phyloP scores from a whole-genome alignment of 2,113 vertebrate species.

The Dasyornis broadbenti region DNA sequence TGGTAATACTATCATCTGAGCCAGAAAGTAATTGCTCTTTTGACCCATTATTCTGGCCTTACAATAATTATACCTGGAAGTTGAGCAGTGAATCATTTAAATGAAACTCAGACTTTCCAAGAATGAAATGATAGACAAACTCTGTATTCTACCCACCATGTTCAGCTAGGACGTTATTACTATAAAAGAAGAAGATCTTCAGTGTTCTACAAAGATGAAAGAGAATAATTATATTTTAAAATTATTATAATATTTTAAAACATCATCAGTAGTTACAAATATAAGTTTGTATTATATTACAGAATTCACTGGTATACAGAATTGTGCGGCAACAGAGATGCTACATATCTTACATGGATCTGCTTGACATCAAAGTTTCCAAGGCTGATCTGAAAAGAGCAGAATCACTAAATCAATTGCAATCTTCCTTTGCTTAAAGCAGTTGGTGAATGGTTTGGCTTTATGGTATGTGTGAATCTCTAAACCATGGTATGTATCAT shows the following conservation, averaged over 20 bases:
- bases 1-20: background rate
- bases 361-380: background rate
- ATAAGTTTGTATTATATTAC: background rate
- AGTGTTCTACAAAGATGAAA: background rate
- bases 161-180: background rate
- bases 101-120: background rate
- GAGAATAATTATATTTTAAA: background rate
- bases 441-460: background rate
- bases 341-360: background rate
- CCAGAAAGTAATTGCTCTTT: background rate
- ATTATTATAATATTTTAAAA: background rate
- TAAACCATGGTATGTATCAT: background rate
- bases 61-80: background rate
- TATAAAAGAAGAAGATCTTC: background rate
- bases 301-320: background rate
- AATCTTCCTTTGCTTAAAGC: background rate
- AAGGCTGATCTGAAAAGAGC: background rate
- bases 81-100: conserved; percentile 5
- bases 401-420: background rate
- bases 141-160: background rate
- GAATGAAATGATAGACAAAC: background rate
- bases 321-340: background rate
- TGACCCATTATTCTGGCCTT: background rate
- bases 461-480: background rate
- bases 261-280: background rate